Base-by-base conservation (phyloP, 2,797 vertebrate genomes). In the Girardinus metallicus region DNA sequence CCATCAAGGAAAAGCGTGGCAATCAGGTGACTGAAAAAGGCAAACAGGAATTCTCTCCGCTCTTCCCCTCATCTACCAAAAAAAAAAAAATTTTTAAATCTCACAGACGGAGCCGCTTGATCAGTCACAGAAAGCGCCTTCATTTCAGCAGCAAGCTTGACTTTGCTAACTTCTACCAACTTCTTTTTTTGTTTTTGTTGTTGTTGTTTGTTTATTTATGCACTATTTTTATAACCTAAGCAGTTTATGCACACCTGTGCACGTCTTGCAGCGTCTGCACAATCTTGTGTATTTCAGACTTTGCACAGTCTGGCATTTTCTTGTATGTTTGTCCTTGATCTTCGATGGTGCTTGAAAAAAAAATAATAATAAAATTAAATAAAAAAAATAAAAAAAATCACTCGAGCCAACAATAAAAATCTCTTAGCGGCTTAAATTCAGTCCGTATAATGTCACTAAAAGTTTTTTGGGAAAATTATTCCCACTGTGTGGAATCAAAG, bases 1-100 rank as follows among this genome's bases (percentile, higher is more conserved):
- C 89, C 79, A 81, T 91, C 91, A 87, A 83, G 55, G 43, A 84
- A 86, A 81, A 12, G 66, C 44, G 6, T 77, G 83, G 84, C 80
- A 81, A 80, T 80, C 8, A 15, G 85, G 41, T 57, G 84, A 78
- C 75, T 77, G 85, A 80, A 83, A 26, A 88, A 79, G 78, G 68
- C 79, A 79, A 87, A 74, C 64, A 83, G 77, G 39, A 76, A 76
- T 12, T 84, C 74, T 82, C 83, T 72, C 66, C 29, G 78, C 80
- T 75, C 73, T 29, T 70, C 90, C 89, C 86, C 82, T 86, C 21
- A 9, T 85, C 76, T 88, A 74, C 31, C 12, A 70, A 80, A 79
- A 86, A 80, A 82, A 26, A 51, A 1, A 47, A 44, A 12, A 46
- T 46, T 15, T 49, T 2, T 49, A 21, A 0, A 83, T 86, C 77